Percentiles rank a stretch among this genome's conserved stretches.
Evolutionary conservation across 2,113 vertebrate species (phyloP).

Genomic region (Myocastor coypus): DNA sequence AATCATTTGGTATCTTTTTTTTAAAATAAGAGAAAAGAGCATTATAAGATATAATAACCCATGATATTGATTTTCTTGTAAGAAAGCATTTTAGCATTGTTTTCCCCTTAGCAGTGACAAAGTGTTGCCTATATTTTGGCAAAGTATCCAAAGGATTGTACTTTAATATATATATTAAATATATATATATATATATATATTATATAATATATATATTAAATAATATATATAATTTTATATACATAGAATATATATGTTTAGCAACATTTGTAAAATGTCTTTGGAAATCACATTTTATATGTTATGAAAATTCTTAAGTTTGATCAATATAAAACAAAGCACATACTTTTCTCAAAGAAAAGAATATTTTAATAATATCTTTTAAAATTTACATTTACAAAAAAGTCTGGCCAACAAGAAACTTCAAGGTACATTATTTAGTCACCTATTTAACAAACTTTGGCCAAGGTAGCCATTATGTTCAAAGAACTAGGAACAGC

Average conservation of each 20-base stretch:
- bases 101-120: constrained; percentile 69
- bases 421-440: neutral
- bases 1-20: constrained; percentile 55
- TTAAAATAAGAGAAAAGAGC: constrained; percentile 59
- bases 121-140: constrained; percentile 1
- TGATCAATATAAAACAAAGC: neutral
- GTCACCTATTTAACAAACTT: neutral
- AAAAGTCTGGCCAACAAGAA: neutral
- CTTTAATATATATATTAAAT: neutral
- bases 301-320: constrained; percentile 26
- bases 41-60: constrained; percentile 76
- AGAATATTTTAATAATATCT: neutral
- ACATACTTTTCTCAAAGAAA: neutral
- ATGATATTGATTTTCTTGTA: constrained; percentile 70
- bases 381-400: neutral
- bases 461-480: neutral
- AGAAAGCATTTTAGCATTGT: constrained; percentile 58
- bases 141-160: constrained; percentile 40
- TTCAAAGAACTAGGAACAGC: neutral
- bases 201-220: neutral
- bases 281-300: too few relatives aligned
- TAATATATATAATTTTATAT: too few relatives aligned
- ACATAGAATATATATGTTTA: too few relatives aligned
- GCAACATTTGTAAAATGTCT: constrained; percentile 44
- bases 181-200: too few relatives aligned